Conservation (phyloP, 2,113 vertebrate genomes). For the Anthoscopus minutus region DNA sequence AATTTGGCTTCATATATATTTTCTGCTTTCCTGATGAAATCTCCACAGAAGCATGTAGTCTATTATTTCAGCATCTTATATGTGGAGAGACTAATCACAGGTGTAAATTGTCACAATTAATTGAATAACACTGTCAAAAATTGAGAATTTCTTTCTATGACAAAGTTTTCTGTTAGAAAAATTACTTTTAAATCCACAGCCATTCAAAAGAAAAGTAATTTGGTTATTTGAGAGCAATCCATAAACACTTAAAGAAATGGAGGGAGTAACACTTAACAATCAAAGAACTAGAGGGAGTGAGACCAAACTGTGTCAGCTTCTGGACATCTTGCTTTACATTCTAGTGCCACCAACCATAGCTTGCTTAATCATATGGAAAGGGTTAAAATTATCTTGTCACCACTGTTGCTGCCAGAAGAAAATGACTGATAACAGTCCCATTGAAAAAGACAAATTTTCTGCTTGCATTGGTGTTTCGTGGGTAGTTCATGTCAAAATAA, state of each 20-base stretch:
- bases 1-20: background rate
- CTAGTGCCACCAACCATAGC: background rate
- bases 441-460: background rate
- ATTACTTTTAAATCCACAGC: background rate
- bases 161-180: background rate
- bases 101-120: background rate
- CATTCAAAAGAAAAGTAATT: background rate
- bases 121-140: background rate
- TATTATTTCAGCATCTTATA: background rate
- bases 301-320: background rate
- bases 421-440: background rate
- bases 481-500: background rate
- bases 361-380: slow-evolving; percentile 2
- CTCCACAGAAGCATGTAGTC: background rate
- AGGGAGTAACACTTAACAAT: background rate
- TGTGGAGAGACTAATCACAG: background rate
- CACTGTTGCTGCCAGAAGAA: background rate
- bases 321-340: background rate
- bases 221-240: background rate
- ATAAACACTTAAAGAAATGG: background rate
- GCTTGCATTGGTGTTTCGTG: background rate
- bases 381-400: slow-evolving; percentile 14
- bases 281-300: background rate
- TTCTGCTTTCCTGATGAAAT: background rate
- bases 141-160: background rate